Conservation (phyloP, 2,797 vertebrate species). For the Phalanger gymnotis region DNA sequence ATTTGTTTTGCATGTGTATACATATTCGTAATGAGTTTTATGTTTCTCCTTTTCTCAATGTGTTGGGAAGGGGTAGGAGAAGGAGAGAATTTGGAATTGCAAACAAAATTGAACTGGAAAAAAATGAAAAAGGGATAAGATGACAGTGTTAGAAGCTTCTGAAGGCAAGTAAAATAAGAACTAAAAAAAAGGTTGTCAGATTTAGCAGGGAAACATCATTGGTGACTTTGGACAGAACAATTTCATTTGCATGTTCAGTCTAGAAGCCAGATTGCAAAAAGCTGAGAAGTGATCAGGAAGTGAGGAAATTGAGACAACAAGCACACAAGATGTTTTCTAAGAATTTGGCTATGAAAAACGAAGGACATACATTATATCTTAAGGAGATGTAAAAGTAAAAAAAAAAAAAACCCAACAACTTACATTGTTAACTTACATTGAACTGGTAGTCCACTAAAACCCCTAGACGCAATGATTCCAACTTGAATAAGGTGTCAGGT, state of each 20-base stretch:
- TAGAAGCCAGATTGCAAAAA: background rate
- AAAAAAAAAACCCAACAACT: background rate
- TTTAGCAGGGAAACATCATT: background rate
- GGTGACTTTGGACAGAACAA: background rate
- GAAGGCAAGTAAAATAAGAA: background rate
- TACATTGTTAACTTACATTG: background rate
- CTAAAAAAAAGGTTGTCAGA: background rate
- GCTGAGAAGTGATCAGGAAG: background rate
- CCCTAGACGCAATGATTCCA: background rate
- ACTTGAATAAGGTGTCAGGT: background rate
- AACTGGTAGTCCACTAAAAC: background rate
- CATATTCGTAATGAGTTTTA: background rate
- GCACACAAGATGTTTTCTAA: background rate
- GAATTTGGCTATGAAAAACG: background rate
- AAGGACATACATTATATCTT: background rate
- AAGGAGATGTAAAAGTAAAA: background rate
- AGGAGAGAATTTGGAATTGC: background rate
- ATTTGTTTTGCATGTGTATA: background rate
- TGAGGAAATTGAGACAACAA: background rate
- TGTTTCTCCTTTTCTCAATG: background rate
- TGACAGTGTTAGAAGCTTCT: background rate
- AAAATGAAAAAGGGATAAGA: background rate
- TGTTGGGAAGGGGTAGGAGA: background rate
- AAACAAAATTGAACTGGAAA: background rate
- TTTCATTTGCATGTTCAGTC: background rate